These are phyloP conservation scores for Ligdia adustata DNA, from an alignment of 2,888 invertebrate species.

Conservation along the genomic window DNA sequence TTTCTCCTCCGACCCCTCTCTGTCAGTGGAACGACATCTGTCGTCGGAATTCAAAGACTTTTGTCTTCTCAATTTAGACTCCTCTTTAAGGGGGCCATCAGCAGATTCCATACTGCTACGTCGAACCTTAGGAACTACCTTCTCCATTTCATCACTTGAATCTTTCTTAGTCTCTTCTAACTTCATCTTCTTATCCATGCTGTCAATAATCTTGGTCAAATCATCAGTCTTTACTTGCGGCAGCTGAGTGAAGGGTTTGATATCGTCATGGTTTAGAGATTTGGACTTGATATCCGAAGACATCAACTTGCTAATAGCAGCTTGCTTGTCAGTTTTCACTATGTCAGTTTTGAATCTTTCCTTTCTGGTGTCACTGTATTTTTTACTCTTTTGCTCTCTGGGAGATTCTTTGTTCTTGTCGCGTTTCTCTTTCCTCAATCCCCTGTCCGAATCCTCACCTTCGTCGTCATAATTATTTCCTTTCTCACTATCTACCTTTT, in stretches of 20 bases:
- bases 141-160: constrained; percentile 65
- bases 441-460: constrained; percentile 67
- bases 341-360: constrained; percentile 69
- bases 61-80: constrained; percentile 73
- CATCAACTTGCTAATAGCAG: constrained; percentile 65
- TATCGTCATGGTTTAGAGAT: constrained; percentile 66
- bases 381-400: constrained; percentile 75
- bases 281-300: constrained; percentile 67
- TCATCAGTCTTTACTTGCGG: constrained; percentile 80
- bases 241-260: constrained; percentile 79
- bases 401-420: constrained; percentile 75
- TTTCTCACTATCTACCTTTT: constrained; percentile 71
- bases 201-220: constrained; percentile 73
- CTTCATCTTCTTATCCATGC: constrained; percentile 72
- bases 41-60: constrained; percentile 80
- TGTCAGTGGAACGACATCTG: constrained; percentile 79
- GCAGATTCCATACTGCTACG: constrained; percentile 72
- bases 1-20: constrained; percentile 81
- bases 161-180: constrained; percentile 59
- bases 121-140: constrained; percentile 53
- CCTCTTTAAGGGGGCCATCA: constrained; percentile 60
- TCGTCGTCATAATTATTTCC: constrained; percentile 73
- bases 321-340: constrained; percentile 69
- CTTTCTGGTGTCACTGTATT: constrained; percentile 78
- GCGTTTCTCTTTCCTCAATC: constrained; percentile 65